Evolutionary conservation across 1,140 invertebrate genomes (phyloP).

Genomic region (Drosophila sturtevanti): DNA sequence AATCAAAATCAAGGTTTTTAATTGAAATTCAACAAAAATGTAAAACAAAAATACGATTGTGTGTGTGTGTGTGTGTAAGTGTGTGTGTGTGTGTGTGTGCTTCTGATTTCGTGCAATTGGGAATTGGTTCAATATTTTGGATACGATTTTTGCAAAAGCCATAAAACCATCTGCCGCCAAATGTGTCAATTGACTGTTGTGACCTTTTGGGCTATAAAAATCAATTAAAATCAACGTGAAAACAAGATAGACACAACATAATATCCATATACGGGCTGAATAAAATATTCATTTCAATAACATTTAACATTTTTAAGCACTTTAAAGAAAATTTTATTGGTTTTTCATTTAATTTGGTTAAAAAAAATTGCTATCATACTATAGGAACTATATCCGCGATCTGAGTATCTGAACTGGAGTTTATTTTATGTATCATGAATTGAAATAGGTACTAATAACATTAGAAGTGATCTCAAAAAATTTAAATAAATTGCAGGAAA

Average conservation of each 20-base stretch:
- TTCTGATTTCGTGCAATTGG: conserved; percentile 36
- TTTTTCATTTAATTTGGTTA: no score
- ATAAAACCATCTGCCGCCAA: conserved; percentile 20
- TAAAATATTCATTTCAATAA: conserved; percentile 24
- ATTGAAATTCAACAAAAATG: conserved; percentile 78
- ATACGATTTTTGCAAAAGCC: conserved; percentile 26
- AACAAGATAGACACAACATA: conserved; percentile 35
- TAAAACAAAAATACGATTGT: conserved; percentile 54
- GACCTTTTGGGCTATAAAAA: conserved; percentile 11
- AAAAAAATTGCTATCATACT: no score
- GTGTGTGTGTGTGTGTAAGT: conserved; percentile 4
- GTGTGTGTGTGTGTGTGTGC: conserved; percentile 22
- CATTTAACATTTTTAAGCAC: background rate
- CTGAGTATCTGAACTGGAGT: no score
- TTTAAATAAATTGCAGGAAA: no score
- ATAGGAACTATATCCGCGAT: no score
- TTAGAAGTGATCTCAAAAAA: no score
- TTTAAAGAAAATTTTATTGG: no score
- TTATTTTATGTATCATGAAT: no score
- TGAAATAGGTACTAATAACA: no score
- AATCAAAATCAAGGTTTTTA: conserved; percentile 80
- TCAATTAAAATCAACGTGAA: conserved; percentile 56
- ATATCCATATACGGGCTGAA: no score
- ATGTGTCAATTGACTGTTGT: conserved; percentile 47
- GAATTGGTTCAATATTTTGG: conserved; percentile 5